Evolutionary conservation across 2,797 vertebrate species (phyloP), one percentile per base, ranked within the genome.

Genomic region (Sciurus vulgaris): DNA sequence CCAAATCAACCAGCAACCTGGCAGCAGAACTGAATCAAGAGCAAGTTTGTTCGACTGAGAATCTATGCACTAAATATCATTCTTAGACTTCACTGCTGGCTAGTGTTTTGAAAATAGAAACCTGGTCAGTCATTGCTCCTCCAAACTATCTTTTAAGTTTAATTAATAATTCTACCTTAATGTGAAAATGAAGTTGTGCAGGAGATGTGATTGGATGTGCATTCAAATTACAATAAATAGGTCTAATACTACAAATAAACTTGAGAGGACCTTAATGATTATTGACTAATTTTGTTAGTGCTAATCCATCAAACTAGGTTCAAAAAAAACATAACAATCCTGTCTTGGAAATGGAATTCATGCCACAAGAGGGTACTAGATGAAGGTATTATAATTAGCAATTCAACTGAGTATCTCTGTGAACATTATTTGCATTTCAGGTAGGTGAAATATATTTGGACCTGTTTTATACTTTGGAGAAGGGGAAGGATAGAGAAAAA

Each of bases 341-440:
- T 38, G 2, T 63, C 41, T 77, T 65, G n/a, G 63, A 92, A 89
- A 72, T 54, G 10, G 9, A 44, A 65, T 73, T 73, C 12, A 41
- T 73, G 17, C 7, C 35, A 59, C 24, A 72, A 67, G 70, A 51
- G 18, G 11, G 26, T 26, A 81, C 20, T 81, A 86, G 63, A 67
- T 67, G 30, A 92, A 91, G 14, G 26, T 28, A 72, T 44, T 82
- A 11, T n/a, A 88, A 86, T 94, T 70, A 91, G 26, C 54, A 51
- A n/a, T 47, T 93, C 59, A 81, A 49, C 44, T 15, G 28, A 67
- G 22, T 33, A 83, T 70, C 47, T 85, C 22, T 81, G 4, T 56
- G 26, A 91, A 83, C 35, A 96, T 86, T 81, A 96, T 86, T 81
- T 81, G n/a, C n/a, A 91, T 89, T 86, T 74, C 67, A 56, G 33